These are phyloP conservation scores for Tenthredo livida DNA, from an alignment of 2,888 invertebrate species.

Conservation along the genomic window DNA sequence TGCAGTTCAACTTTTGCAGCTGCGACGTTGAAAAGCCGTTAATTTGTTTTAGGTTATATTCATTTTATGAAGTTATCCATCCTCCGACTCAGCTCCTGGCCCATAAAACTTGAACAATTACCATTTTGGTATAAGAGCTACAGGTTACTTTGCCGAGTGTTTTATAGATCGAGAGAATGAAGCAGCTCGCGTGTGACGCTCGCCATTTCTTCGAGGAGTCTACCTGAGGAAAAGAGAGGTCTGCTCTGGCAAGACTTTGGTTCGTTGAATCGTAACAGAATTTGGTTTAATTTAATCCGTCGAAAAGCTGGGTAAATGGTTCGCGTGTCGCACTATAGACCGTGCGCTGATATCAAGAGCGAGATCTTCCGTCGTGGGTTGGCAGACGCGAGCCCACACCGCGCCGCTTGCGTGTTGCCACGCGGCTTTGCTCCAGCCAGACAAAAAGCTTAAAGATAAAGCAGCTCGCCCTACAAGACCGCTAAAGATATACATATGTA, in stretches of 20 bases:
- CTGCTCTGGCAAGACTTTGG: not conserved
- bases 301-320: conserved; percentile 41
- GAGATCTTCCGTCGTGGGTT: conserved; percentile 73
- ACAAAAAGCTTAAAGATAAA: conserved; percentile 73
- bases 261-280: conserved; percentile 48
- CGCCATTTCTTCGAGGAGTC: conserved; percentile 6
- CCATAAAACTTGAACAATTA: not conserved
- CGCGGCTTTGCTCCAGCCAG: conserved; percentile 68
- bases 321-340: conserved; percentile 64
- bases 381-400: conserved; percentile 60
- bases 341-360: conserved; percentile 67
- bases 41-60: conserved; percentile 4
- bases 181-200: conserved; percentile 55
- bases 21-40: not conserved
- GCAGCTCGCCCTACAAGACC: conserved; percentile 48
- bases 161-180: conserved; percentile 25
- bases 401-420: conserved; percentile 72
- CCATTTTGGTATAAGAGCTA: conserved; percentile 6
- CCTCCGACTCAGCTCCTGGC: not conserved
- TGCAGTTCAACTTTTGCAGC: conserved; percentile 5
- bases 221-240: not conserved
- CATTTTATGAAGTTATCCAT: conserved; percentile 14
- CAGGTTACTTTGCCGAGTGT: conserved; percentile 35
- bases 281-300: conserved; percentile 53
- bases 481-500: conserved; percentile 37